phyloP scores from a whole-genome alignment of 2,113 vertebrate species.

The Lasiurus cinereus region DNA sequence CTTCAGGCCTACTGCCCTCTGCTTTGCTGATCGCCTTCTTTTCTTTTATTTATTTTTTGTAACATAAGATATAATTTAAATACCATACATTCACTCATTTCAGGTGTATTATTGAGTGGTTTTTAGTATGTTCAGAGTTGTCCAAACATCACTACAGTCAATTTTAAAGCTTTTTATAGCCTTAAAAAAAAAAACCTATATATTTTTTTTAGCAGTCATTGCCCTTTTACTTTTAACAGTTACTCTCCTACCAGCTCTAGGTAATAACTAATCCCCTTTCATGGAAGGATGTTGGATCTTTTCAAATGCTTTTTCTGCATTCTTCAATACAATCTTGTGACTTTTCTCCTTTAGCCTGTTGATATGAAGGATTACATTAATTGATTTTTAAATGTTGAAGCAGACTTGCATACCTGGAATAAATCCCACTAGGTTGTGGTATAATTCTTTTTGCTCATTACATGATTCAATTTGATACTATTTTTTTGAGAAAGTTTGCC shows the following conservation, averaged over 20 bases:
- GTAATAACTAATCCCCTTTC: not conserved
- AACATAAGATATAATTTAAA: not conserved
- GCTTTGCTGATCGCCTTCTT: not conserved
- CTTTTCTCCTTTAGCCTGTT: not conserved
- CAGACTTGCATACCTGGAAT: not conserved
- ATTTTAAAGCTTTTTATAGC: not conserved
- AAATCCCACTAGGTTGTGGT: not conserved
- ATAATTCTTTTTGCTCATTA: not conserved
- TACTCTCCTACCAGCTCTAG: not conserved
- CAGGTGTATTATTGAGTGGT: not conserved
- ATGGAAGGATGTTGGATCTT: not conserved
- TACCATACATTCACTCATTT: not conserved
- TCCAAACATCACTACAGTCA: not conserved
- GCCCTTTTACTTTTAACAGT: not conserved
- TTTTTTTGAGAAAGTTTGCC: not conserved
- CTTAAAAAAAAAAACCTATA: not conserved
- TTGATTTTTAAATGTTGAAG: not conserved
- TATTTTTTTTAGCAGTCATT: not conserved
- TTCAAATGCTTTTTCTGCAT: not conserved
- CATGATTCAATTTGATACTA: not conserved
- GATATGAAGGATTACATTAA: not conserved
- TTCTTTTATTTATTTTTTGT: not conserved
- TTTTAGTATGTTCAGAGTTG: not conserved
- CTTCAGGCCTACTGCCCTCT: not conserved
- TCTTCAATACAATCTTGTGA: not conserved